Percentiles rank a stretch among this genome's conserved stretches.
These are phyloP conservation scores for Acanthurus leucopareius DNA, from an alignment of 2,797 vertebrate species.

Conservation along the genomic window DNA sequence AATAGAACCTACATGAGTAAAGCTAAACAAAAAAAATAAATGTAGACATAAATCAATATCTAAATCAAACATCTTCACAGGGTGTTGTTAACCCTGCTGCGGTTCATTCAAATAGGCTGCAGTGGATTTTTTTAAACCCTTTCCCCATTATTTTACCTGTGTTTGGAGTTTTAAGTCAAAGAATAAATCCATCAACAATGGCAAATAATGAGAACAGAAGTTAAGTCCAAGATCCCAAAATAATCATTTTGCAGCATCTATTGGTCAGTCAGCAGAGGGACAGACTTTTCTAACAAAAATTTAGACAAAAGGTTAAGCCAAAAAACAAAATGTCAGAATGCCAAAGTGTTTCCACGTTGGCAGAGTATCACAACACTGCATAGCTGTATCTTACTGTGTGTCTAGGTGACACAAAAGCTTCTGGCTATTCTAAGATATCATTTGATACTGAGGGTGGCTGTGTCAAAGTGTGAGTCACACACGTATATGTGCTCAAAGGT, in stretches of 20 bases:
- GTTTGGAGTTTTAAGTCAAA: conserved; percentile 8
- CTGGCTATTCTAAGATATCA: conserved; percentile 30
- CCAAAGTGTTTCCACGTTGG: conserved; percentile 30
- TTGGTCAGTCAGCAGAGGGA: conserved; percentile 2
- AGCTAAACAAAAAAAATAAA: too few species aligned
- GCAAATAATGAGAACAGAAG: conserved; percentile 14
- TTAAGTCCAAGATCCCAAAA: conserved; percentile 7
- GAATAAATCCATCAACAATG: neutral
- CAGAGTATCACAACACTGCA: conserved; percentile 23
- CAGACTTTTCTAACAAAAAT: conserved; percentile 14
- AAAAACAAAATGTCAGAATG: conserved; percentile 50
- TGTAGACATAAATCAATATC: too few species aligned
- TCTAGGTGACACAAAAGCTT: conserved; percentile 40
- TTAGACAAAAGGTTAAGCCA: conserved; percentile 48
- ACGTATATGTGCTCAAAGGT: conserved; percentile 1
- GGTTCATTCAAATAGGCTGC: too few species aligned
- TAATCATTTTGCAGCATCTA: conserved; percentile 15
- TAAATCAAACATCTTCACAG: too few species aligned
- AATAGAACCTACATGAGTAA: too few species aligned
- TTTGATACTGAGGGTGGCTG: neutral
- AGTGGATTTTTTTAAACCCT: too few species aligned
- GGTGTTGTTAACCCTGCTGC: too few species aligned
- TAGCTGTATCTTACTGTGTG: conserved; percentile 17
- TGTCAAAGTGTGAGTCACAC: neutral
- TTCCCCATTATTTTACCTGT: neutral